Conservation (phyloP, 1,140 invertebrate species). For the Tetragnatha versicolor region DNA sequence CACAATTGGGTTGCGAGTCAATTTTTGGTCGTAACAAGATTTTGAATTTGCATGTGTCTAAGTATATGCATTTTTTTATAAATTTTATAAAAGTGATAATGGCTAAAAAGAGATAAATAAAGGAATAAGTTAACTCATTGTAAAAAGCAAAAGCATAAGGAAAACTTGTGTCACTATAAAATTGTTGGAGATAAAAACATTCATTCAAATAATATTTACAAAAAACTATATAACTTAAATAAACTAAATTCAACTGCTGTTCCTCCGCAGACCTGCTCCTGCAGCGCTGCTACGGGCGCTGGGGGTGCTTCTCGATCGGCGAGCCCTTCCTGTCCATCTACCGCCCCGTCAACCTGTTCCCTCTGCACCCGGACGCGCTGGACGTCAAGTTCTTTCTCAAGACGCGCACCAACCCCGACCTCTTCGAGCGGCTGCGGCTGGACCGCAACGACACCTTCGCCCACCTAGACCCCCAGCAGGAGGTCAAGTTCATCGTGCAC, state of each 20-base stretch:
- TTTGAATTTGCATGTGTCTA: too few species aligned
- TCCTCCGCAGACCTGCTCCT: constrained; percentile 27
- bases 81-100: not conserved
- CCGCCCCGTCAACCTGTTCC: constrained; percentile 80
- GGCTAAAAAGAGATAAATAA: not conserved
- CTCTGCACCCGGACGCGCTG: constrained; percentile 71
- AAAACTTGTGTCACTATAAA: not conserved
- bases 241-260: not conserved
- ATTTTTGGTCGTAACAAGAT: too few species aligned
- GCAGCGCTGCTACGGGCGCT: constrained; percentile 74
- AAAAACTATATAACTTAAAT: not conserved
- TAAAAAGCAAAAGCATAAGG: too few species aligned
- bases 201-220: not conserved
- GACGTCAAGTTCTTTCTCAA: constrained; percentile 67
- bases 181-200: not conserved
- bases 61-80: too few species aligned
- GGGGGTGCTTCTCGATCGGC: constrained; percentile 84
- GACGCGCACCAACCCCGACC: constrained; percentile 67
- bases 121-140: not conserved
- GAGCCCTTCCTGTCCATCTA: constrained; percentile 77
- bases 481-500: constrained; percentile 80
- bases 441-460: constrained; percentile 39
- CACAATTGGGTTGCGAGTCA: too few species aligned
- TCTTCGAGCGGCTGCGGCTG: constrained; percentile 61
- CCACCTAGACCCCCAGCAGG: constrained; percentile 64